Evolutionary conservation across 2,113 vertebrate species (phyloP).

Genomic region (Terrapene triunguis): DNA sequence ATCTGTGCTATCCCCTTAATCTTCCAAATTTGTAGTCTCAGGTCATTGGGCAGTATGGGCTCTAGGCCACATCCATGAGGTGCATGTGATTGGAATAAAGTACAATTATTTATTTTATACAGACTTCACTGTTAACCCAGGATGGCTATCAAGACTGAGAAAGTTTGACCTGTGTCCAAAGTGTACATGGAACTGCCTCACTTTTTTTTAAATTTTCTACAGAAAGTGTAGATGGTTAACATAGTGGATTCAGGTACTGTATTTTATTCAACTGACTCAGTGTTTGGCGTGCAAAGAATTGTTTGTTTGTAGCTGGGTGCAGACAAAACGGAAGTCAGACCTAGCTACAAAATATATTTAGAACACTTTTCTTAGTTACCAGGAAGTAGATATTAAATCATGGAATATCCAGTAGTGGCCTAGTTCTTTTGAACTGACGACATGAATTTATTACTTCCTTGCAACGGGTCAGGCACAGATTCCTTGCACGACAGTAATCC

Average conservation of each 20-base stretch:
- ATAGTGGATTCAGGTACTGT: not conserved
- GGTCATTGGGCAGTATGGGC: not conserved
- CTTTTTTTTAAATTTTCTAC: not conserved
- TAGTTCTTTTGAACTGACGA: constrained; percentile 46
- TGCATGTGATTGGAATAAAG: not conserved
- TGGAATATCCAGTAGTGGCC: not conserved
- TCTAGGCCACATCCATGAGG: not conserved
- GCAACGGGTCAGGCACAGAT: not conserved
- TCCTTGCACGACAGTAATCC: constrained; percentile 15
- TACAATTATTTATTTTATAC: fast-evolving
- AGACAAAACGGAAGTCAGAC: not conserved
- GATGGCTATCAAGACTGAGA: not conserved
- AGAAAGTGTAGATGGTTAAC: not conserved
- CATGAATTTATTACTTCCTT: constrained; percentile 65
- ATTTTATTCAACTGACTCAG: not conserved
- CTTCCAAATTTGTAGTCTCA: not conserved
- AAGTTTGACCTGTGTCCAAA: not conserved
- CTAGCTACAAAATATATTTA: constrained; percentile 28
- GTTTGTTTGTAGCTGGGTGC: constrained; percentile 4
- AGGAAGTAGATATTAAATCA: constrained; percentile 55
- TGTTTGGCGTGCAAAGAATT: not conserved
- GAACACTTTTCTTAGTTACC: not conserved
- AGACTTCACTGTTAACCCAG: not conserved
- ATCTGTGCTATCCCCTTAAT: not conserved
- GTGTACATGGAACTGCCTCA: not conserved